phyloP scores from a whole-genome alignment of 2,113 vertebrate species.

The Indicator indicator region DNA sequence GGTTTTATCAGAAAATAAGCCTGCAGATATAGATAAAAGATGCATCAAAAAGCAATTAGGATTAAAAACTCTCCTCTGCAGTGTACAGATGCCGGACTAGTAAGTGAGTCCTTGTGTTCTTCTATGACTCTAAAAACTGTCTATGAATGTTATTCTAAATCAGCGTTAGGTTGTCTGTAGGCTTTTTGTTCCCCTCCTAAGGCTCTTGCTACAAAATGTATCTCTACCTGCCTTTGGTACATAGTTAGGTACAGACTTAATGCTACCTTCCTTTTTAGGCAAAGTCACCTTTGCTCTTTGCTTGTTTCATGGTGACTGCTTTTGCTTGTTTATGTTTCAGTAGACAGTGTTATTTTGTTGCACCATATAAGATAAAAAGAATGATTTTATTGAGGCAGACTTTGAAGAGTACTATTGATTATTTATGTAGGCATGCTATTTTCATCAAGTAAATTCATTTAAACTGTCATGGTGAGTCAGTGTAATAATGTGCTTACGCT shows the following conservation, averaged over 20 bases:
- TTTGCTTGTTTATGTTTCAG: not conserved
- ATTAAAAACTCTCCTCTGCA: not conserved
- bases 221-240: not conserved
- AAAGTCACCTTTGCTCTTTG: not conserved
- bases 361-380: constrained; percentile 15
- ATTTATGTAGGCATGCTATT: constrained; percentile 67
- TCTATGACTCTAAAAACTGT: not conserved
- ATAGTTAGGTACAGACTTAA: not conserved
- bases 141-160: not conserved
- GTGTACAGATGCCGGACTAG: not conserved
- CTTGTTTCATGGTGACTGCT: not conserved
- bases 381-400: constrained; percentile 48
- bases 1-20: not conserved
- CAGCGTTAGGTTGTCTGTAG: not conserved
- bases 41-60: not conserved
- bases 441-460: constrained; percentile 60
- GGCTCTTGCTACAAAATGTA: not conserved
- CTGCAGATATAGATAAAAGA: not conserved
- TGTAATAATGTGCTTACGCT: not conserved
- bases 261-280: not conserved
- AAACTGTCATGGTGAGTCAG: constrained; percentile 46
- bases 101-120: not conserved
- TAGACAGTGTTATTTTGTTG: not conserved
- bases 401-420: constrained; percentile 65
- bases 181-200: not conserved